A percentile compares a stretch with the other conserved stretches of the same genome.
Conservation (phyloP, 1,140 invertebrate genomes). For the Drosophila guanche region DNA sequence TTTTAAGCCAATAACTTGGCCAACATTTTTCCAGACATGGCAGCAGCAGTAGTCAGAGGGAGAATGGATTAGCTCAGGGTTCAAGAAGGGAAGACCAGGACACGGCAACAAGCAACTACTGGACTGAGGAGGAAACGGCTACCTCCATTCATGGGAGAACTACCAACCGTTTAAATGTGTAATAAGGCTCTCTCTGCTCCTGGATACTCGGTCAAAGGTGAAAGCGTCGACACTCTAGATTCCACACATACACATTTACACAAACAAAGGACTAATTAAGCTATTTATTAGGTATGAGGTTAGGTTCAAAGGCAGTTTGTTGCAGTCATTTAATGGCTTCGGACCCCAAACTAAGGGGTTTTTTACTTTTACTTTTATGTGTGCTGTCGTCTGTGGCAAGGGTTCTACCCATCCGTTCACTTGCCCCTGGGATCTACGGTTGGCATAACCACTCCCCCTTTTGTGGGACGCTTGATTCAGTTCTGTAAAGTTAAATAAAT, state of each 20-base stretch:
- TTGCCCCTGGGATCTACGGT: constrained; percentile 29
- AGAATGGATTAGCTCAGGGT: neutral
- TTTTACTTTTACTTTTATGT: constrained; percentile 47
- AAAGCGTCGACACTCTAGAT: constrained; percentile 23
- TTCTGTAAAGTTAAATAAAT: constrained; percentile 61
- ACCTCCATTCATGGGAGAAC: neutral
- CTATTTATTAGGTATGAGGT: constrained; percentile 67
- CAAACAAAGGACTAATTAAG: constrained; percentile 53
- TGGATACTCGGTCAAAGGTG: constrained; percentile 36
- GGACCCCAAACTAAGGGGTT: constrained; percentile 6
- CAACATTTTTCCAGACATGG: constrained; percentile 35
- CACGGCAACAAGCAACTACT: neutral
- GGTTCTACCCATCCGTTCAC: constrained; percentile 2
- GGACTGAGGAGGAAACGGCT: neutral
- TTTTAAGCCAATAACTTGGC: constrained; percentile 15
- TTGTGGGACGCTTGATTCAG: constrained; percentile 30
- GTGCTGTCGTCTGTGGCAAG: constrained; percentile 20
- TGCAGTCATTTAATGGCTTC: constrained; percentile 49
- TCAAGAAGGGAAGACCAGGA: neutral
- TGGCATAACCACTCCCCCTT: constrained; percentile 22
- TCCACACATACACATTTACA: constrained; percentile 15
- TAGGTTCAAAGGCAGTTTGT: constrained; percentile 60
- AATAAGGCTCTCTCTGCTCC: constrained; percentile 21
- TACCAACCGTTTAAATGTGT: constrained; percentile 53
- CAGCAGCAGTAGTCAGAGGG: neutral